These are phyloP conservation scores for Yponomeuta sedellus DNA, from an alignment of 2,888 invertebrate species.

Conservation along the genomic window DNA sequence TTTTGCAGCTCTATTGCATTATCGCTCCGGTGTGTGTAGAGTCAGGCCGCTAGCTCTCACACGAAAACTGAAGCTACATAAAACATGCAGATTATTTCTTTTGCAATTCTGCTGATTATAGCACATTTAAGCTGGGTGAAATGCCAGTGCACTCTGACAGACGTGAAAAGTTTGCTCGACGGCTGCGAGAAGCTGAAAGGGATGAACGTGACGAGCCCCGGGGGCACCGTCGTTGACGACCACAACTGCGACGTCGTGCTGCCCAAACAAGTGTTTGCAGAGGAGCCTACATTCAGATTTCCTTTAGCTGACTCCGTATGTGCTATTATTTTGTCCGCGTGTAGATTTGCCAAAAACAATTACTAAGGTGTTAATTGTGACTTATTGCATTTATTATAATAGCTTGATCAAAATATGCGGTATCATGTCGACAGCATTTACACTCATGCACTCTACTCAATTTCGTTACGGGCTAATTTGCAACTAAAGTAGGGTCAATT, in stretches of 20 bases:
- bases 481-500: too few relatives aligned
- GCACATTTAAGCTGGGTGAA: neutral
- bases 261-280: constrained; percentile 64
- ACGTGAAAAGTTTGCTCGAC: constrained; percentile 56
- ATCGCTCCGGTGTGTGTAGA: too few relatives aligned
- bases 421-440: too few relatives aligned
- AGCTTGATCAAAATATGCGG: too few relatives aligned
- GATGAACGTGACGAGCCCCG: constrained; percentile 57
- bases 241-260: constrained; percentile 66
- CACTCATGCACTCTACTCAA: too few relatives aligned
- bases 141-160: constrained; percentile 39
- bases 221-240: constrained; percentile 64
- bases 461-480: too few relatives aligned
- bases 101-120: neutral
- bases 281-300: constrained; percentile 64
- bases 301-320: constrained; percentile 54
- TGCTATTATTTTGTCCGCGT: constrained; percentile 11
- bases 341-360: neutral
- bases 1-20: too few relatives aligned
- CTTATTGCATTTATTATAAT: too few relatives aligned
- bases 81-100: too few relatives aligned
- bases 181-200: constrained; percentile 58
- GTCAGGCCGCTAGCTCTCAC: too few relatives aligned
- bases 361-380: too few relatives aligned
- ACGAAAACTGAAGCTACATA: too few relatives aligned